Base-by-base conservation (phyloP, 1,140 invertebrate species). In the Parasteatoda tepidariorum region DNA sequence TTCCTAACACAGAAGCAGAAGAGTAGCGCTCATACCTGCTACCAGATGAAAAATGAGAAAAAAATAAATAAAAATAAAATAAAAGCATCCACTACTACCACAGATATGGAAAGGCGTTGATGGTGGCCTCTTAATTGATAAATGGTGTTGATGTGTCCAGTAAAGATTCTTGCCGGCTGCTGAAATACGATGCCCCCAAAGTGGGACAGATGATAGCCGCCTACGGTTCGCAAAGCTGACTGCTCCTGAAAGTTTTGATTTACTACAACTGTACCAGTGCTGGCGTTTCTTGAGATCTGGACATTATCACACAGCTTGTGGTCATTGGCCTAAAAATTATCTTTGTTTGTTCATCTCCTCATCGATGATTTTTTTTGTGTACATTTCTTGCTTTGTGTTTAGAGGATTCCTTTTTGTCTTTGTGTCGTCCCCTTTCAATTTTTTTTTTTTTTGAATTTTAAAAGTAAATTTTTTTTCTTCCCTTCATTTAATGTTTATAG, bases 121-220 rank as follows among this genome's bases (percentile, higher is more conserved):
- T 54, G 64, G 62, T 57, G 76, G 54, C 76, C 76, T 79, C 62
- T 57, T 48, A 13, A 67, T 68, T 61, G 78, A n/a, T n/a, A n/a
- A n/a, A 82, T 31, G 78, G 66, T 82, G 78, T 82, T 82, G 75
- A 78, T 78, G 78, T 82, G 78, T 82, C 78, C 78, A 82, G 78
- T 82, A 68, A 62, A 59, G 78, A 82, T 82, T 82, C 78, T 67
- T 82, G 78, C 78, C 78, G 66, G 78, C 78, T 70, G 67, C 78
- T 70, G 67, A 82, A 61, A 31, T 31, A n/a, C n/a, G n/a, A 9
- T 70, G 66, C 22, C 22, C 38, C 59, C 48, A 15, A 48, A 34
- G 62, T 55, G 75, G 28, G 33, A 30, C 41, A 15, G 61, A 64
- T 31, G 38, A 62, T 31, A 33, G 38, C 71, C 61, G 57, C 34